Evolutionary conservation across 2,113 vertebrate species (phyloP).

Genomic region (Scatophagus argus): DNA sequence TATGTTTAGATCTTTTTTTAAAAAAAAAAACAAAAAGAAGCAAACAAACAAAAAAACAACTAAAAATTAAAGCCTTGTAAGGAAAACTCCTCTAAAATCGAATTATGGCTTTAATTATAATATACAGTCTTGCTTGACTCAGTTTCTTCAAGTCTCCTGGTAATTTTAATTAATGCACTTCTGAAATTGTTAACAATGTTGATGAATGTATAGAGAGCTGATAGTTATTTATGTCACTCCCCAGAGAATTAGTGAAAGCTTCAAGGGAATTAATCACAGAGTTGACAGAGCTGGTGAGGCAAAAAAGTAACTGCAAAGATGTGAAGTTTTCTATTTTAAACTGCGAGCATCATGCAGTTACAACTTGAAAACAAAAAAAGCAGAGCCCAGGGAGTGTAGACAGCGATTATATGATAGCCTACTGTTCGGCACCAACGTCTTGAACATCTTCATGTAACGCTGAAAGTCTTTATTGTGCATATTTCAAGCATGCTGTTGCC

Average conservation of each 20-base stretch:
- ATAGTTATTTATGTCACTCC: slow-evolving; percentile 48
- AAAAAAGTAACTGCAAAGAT: slow-evolving; percentile 12
- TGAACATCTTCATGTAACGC: not conserved
- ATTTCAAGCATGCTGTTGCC: not conserved
- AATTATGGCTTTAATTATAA: not conserved
- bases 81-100: not conserved
- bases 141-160: slow-evolving; percentile 2
- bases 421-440: too few relatives aligned
- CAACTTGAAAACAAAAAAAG: not conserved
- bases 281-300: slow-evolving; percentile 26
- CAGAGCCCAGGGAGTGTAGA: not conserved
- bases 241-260: not conserved
- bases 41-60: not conserved
- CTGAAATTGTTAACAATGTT: slow-evolving; percentile 35
- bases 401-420: not conserved
- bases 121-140: not conserved
- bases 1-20: not conserved
- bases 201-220: slow-evolving; percentile 35
- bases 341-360: not conserved
- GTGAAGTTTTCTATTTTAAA: slow-evolving; percentile 8
- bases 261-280: slow-evolving; percentile 56
- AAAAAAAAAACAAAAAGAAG: not conserved
- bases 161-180: slow-evolving; percentile 39
- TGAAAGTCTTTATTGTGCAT: not conserved
- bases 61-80: not conserved